phyloP scores from a whole-genome alignment of 2,113 vertebrate genomes.

The Tachysurus fulvidraco region DNA sequence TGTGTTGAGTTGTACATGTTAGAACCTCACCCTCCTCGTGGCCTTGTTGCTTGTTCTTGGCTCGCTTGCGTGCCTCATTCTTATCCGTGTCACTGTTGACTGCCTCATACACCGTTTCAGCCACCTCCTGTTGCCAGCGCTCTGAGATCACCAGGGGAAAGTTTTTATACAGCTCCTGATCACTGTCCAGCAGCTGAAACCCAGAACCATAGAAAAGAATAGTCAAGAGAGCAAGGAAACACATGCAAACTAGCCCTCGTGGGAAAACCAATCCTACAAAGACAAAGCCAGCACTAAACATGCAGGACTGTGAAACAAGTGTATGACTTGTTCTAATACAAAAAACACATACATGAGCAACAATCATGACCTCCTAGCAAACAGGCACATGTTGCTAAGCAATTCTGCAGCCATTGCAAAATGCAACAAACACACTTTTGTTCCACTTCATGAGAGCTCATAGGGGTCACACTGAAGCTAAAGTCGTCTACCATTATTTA shows the following conservation, averaged over 20 bases:
- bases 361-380: not conserved
- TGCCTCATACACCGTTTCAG: conserved; percentile 93
- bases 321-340: not conserved
- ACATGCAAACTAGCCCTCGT: not conserved
- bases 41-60: conserved; percentile 96
- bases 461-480: not conserved
- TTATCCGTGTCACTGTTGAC: conserved; percentile 96
- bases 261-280: not conserved
- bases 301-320: not conserved
- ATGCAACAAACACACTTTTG: not conserved
- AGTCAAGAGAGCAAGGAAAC: not conserved
- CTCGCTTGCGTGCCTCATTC: conserved; percentile 89
- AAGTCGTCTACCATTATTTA: not conserved
- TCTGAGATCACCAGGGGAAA: conserved; percentile 97
- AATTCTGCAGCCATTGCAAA: not conserved
- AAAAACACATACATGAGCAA: not conserved
- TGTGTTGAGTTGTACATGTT: not conserved
- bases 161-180: conserved; percentile 98
- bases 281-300: not conserved
- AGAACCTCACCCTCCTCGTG: conserved; percentile 88
- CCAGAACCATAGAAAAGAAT: not conserved
- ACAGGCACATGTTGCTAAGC: not conserved
- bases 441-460: not conserved
- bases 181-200: conserved; percentile 89
- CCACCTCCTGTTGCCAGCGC: conserved; percentile 98